Evolutionary conservation across 2,113 vertebrate genomes (phyloP).

Genomic region (Xiphophorus maculatus): DNA sequence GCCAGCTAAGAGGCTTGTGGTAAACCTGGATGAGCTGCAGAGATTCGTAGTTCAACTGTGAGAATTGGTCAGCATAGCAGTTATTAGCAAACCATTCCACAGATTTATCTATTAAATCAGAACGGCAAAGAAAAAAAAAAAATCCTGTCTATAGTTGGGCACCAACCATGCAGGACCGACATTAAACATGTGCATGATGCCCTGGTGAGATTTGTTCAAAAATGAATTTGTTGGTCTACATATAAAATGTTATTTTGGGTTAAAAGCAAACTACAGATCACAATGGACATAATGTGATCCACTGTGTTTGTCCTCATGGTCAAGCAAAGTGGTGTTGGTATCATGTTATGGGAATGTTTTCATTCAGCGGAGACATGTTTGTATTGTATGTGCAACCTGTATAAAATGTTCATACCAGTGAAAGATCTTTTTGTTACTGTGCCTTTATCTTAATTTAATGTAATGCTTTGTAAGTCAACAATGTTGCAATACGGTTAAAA

Average conservation of each 20-base stretch:
- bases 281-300: neutral
- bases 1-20: neutral
- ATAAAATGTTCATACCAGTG: neutral
- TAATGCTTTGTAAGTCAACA: neutral
- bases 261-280: neutral
- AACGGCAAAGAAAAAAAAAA: neutral
- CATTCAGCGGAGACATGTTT: neutral
- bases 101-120: neutral
- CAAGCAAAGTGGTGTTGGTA: neutral
- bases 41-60: neutral
- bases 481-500: neutral
- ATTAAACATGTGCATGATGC: neutral
- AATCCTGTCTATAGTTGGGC: neutral
- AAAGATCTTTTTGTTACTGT: neutral
- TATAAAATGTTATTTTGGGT: too few relatives aligned
- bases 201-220: neutral
- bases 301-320: neutral
- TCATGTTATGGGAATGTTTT: neutral
- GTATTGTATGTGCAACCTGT: neutral
- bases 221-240: neutral
- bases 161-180: neutral
- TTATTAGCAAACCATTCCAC: neutral
- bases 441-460: neutral
- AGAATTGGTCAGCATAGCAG: neutral
- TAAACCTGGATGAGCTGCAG: neutral